Evolutionary conservation across 2,888 invertebrate genomes (phyloP).

Genomic region (Athalia rosae): DNA sequence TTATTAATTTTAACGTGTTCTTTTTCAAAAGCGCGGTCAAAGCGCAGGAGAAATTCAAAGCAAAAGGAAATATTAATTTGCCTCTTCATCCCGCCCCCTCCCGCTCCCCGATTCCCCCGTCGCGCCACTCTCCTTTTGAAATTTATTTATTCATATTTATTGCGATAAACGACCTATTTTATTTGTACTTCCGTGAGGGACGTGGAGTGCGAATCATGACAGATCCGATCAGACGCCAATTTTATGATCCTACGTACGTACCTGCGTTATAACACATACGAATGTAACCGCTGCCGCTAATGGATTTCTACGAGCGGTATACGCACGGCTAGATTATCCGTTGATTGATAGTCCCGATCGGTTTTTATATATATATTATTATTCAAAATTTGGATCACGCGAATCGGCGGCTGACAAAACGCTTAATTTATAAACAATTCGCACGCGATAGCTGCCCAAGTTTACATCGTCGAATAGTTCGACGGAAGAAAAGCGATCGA

Average conservation of each 20-base stretch:
- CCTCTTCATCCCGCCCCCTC: background rate
- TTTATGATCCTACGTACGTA: background rate
- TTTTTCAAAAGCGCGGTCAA: background rate
- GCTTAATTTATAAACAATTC: no score
- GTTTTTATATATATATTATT: background rate
- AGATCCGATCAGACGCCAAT: background rate
- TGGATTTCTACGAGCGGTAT: slow-evolving; percentile 21
- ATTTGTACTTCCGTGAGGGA: background rate
- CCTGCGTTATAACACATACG: no score
- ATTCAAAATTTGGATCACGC: slow-evolving; percentile 18
- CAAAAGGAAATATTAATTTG: no score
- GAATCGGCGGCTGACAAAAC: background rate
- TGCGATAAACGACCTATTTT: no score
- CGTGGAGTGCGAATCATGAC: background rate
- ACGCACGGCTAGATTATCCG: background rate
- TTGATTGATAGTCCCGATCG: slow-evolving; percentile 9
- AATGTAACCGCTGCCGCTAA: background rate
- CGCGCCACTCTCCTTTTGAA: background rate
- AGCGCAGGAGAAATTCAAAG: no score
- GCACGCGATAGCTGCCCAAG: no score
- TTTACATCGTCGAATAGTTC: no score
- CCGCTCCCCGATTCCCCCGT: no score
- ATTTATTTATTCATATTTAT: background rate
- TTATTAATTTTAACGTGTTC: background rate
- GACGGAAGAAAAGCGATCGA: no score